Conservation (phyloP, 2,888 invertebrate species). For the Standfussiana lucernea region DNA sequence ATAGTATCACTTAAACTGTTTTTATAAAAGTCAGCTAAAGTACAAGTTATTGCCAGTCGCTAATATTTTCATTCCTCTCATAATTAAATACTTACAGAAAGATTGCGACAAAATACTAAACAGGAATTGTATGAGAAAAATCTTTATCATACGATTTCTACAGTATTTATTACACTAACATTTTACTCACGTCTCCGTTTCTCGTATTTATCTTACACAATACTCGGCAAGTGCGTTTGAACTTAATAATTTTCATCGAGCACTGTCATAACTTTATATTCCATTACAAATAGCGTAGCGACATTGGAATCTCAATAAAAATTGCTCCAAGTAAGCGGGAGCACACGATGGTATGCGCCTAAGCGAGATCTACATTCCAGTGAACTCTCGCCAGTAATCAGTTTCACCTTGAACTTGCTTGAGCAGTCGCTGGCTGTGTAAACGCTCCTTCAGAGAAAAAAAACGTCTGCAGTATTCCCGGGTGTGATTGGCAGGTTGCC, state of each 20-base stretch:
- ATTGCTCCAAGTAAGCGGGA: slow-evolving; percentile 46
- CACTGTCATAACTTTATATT: slow-evolving; percentile 55
- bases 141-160: slow-evolving; percentile 15
- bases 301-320: slow-evolving; percentile 65
- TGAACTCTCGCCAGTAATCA: slow-evolving; percentile 28
- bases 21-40: background rate
- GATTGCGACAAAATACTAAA: slow-evolving; percentile 19
- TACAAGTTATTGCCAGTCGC: background rate
- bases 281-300: slow-evolving; percentile 44
- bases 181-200: slow-evolving; percentile 27
- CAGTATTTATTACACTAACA: slow-evolving; percentile 43
- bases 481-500: slow-evolving; percentile 59
- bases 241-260: slow-evolving; percentile 39
- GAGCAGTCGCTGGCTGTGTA: slow-evolving; percentile 13
- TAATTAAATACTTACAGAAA: slow-evolving; percentile 34
- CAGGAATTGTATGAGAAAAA: slow-evolving; percentile 17
- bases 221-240: slow-evolving; percentile 39
- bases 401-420: slow-evolving; percentile 56
- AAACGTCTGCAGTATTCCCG: slow-evolving; percentile 44
- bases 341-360: slow-evolving; percentile 45
- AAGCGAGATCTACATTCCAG: slow-evolving; percentile 54
- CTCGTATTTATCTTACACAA: slow-evolving; percentile 46
- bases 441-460: slow-evolving; percentile 44
- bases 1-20: background rate
- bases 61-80: slow-evolving; percentile 19